Percentiles rank a stretch among this genome's conserved stretches.
Conservation (phyloP, 2,797 vertebrate species). For the Characodon lateralis region DNA sequence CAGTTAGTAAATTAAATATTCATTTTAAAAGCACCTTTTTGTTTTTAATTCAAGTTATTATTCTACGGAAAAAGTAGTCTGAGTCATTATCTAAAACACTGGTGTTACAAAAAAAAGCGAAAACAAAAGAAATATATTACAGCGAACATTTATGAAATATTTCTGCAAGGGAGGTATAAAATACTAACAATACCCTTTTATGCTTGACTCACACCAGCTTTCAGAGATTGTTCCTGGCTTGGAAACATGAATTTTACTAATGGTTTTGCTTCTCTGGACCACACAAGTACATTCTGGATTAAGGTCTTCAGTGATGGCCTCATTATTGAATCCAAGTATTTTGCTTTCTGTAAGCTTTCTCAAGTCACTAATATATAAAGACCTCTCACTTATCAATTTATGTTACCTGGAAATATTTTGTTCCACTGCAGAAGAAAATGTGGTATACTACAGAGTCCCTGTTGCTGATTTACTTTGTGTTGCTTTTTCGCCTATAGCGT, state of each 20-base stretch:
- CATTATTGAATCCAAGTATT: not conserved
- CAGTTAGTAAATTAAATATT: too few species aligned
- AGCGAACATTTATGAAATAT: not conserved
- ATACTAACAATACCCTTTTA: not conserved
- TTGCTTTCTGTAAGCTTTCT: not conserved
- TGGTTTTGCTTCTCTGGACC: not conserved
- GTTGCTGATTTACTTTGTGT: not conserved
- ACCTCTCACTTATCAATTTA: not conserved
- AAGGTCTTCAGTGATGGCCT: not conserved
- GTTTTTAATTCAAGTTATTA: too few species aligned
- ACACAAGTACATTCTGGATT: not conserved
- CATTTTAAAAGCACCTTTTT: too few species aligned
- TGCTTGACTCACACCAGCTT: not conserved
- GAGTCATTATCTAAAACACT: not conserved
- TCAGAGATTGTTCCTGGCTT: not conserved
- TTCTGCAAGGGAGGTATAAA: too few species aligned
- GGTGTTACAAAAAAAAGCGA: not conserved
- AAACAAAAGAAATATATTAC: not conserved
- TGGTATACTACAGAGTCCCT: not conserved
- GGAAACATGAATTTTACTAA: not conserved
- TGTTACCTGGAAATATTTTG: conserved; percentile 3
- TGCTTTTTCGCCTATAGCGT: not conserved
- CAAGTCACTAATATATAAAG: not conserved
- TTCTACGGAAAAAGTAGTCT: too few species aligned
- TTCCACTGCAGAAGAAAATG: not conserved